Evolutionary conservation across 1,140 invertebrate genomes (phyloP).

Genomic region (Drosophila burlai): DNA sequence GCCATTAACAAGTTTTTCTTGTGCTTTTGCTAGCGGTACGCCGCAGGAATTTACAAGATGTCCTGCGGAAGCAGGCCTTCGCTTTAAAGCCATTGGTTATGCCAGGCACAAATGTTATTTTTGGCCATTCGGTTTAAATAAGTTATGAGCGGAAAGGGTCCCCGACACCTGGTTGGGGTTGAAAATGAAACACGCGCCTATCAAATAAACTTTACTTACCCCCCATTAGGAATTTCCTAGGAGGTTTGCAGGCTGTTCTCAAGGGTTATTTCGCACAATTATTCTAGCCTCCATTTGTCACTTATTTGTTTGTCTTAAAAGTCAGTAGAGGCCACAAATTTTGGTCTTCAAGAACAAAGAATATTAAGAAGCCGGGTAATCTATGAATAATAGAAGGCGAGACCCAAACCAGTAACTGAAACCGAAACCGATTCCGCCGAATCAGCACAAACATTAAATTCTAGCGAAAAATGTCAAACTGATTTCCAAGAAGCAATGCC

Average conservation of each 20-base stretch:
- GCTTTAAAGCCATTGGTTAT: constrained; percentile 48
- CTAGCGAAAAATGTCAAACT: constrained; percentile 40
- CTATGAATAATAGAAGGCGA: constrained; percentile 43
- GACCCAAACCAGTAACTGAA: background rate
- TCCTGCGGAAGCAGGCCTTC: background rate
- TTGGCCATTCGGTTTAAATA: constrained; percentile 58
- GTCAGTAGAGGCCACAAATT: no score
- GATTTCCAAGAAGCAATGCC: constrained; percentile 37
- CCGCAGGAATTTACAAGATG: constrained; percentile 62
- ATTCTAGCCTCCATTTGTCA: constrained; percentile 4
- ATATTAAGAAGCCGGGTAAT: constrained; percentile 21
- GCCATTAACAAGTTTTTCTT: constrained; percentile 63
- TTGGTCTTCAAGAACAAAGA: constrained; percentile 10
- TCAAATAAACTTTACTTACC: constrained; percentile 70
- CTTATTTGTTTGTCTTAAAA: constrained; percentile 27
- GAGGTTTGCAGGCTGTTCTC: background rate
- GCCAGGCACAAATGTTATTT: constrained; percentile 60
- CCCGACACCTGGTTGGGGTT: constrained; percentile 50
- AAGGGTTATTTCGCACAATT: background rate
- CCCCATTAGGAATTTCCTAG: constrained; percentile 5
- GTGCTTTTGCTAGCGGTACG: constrained; percentile 22
- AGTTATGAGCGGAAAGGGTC: constrained; percentile 49
- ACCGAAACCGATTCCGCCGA: constrained; percentile 35
- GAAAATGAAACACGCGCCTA: constrained; percentile 67
- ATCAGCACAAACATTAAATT: constrained; percentile 62